Evolutionary conservation across 2,113 vertebrate species (phyloP).

Genomic region (Coregonus clupeaformis): DNA sequence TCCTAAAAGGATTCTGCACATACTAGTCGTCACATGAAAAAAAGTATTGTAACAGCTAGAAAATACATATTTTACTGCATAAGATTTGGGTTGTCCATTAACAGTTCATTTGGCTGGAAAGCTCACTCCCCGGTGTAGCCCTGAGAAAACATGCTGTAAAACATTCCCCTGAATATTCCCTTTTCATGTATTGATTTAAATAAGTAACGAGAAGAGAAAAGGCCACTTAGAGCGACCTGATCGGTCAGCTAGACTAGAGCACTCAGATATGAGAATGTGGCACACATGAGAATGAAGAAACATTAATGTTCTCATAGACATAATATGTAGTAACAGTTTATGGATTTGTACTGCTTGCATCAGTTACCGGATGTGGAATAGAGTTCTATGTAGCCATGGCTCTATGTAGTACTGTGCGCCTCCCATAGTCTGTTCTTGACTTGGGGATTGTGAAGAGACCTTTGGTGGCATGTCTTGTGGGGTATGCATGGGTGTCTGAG

Average conservation of each 20-base stretch:
- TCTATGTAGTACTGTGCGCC: too few relatives aligned
- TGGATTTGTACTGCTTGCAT: background rate
- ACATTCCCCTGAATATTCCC: background rate
- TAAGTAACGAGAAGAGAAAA: background rate
- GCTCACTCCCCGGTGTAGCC: background rate
- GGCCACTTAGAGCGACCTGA: background rate
- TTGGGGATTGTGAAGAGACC: too few relatives aligned
- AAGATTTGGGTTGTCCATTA: constrained; percentile 12
- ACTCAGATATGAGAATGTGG: background rate
- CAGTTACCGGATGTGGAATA: too few relatives aligned
- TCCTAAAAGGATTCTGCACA: constrained; percentile 9
- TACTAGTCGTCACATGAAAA: background rate
- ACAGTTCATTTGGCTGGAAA: constrained; percentile 7
- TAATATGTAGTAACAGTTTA: background rate
- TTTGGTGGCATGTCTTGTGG: too few relatives aligned
- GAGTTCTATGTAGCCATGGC: too few relatives aligned
- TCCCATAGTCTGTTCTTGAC: too few relatives aligned
- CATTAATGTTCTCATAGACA: background rate
- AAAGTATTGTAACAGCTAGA: background rate
- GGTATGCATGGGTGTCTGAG: too few relatives aligned
- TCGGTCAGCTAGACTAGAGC: background rate
- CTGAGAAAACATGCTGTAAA: background rate
- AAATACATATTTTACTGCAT: constrained; percentile 2
- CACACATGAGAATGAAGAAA: background rate
- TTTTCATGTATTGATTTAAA: background rate